Evolutionary conservation across 2,888 invertebrate species (phyloP), one percentile per base, ranked within the genome.

Genomic region (Ennomos erosarius): DNA sequence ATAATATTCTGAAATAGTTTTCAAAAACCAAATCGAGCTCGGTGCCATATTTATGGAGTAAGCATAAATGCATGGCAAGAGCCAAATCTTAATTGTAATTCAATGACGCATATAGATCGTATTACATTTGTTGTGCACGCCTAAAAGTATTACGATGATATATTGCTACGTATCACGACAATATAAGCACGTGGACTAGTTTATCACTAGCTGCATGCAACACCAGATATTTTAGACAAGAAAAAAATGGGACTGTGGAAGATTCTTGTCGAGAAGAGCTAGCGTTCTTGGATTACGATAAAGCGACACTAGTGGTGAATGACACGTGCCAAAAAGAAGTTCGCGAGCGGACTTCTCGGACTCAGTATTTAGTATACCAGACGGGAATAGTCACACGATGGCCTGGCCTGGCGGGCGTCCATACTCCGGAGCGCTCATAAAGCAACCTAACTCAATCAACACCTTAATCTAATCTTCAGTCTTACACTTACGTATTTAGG

Each of bases 381-480:
- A 90, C 91, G 90, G 91, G 91, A 92, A 92, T 92, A 92, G 91
- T 89, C 90, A 76, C 88, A 84, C 82, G 85, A 77, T 79, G 78
- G 73, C 90, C 91, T 87, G 91, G 90, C 91, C 88, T 91, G 91
- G 91, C 91, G 78, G 75, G 73, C 82, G 87, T 88, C 91, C 91
- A 92, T 89, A 75, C 76, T 65, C 64, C 65, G 70, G 67, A 67
- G 67, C 72, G 69, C 67, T 71, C 68, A 70, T 73, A 81, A 26
- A 78, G 81, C 74, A 59, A 82, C 82, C 70, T 75, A 84, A 83
- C 80, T 76, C 75, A 67, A 74, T 67, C 67, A 69, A 66, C 69
- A 55, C 70, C 73, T 71, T 74, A 74, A 68, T 65, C 69, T 79
- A 69, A 88, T 74, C 79, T 72, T 85, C 80, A 81, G 76, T 80